Evolutionary conservation across 2,797 vertebrate species (phyloP).

Genomic region (Tinamus major): DNA sequence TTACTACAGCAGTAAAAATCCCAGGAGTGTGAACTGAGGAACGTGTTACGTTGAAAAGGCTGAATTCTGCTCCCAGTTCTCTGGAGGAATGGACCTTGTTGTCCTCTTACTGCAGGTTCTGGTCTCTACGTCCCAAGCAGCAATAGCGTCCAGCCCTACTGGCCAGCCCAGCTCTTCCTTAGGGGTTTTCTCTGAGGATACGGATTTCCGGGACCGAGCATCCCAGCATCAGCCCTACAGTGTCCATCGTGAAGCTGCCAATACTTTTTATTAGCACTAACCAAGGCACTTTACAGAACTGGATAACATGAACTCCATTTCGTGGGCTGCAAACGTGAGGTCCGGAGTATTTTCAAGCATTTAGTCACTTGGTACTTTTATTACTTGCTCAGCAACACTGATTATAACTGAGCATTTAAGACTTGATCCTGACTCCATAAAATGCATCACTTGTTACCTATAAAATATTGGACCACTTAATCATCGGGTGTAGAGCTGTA

Average conservation of each 20-base stretch:
- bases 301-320: neutral
- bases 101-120: neutral
- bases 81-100: neutral
- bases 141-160: neutral
- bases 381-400: neutral
- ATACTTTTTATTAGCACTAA: neutral
- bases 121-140: neutral
- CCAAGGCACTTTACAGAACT: neutral
- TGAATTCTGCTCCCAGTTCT: neutral
- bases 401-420: neutral
- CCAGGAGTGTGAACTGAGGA: neutral
- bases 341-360: slow-evolving; percentile 12
- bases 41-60: neutral
- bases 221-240: neutral
- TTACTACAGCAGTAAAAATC: neutral
- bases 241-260: neutral
- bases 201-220: neutral
- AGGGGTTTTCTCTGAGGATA: neutral
- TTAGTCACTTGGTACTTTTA: neutral
- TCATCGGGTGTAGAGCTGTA: neutral
- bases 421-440: neutral
- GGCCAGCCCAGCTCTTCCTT: neutral
- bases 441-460: neutral
- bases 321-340: neutral
- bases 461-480: neutral